Base-by-base conservation (phyloP, 2,888 invertebrate species). In the Caenorhabditis macrosperma region DNA sequence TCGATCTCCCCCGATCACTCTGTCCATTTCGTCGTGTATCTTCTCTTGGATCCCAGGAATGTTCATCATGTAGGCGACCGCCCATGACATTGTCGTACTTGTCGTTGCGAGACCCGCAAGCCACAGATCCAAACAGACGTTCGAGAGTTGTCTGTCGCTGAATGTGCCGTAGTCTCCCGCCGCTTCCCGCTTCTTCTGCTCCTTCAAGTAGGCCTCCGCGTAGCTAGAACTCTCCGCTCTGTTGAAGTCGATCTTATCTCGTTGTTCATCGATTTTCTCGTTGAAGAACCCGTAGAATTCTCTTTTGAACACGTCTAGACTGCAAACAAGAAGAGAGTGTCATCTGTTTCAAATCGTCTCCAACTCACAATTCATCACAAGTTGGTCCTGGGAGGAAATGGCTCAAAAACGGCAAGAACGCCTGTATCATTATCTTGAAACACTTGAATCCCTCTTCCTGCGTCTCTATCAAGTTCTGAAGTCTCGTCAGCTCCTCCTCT, bases 1-100 rank as follows among this genome's bases (percentile, higher is more conserved):
- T 24, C 86, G 41, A 30, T 76, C 78, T 22, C 55, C 46, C 46
- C 81, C 85, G n/a, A 86, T 81, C 0, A 83, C 84, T 17, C 74
- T 64, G 26, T 83, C 78, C 50, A 86, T 35, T 33, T 86, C 86
- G 2, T 61, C 75, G 33, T 86, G 82, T 10, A 86, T 57, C 38
- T 85, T 84, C 15, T 79, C 67, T 61, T 83, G 69, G 22, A 67
- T 64, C 20, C 59, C 64, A 15, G 72, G 72, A 22, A 80, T 22
- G 54, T 81, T 71, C 24, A 81, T 20, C 6, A 68, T n/a, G 26
- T 72, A 81, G 17, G 55, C 64, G n/a, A 81, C 17, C 0, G 68
- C 28, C 81, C 81, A 81, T 9, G 63, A 44, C 0, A 81, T n/a
- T 1, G 81, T 81, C 1, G 48, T 38, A 0, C 66, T 71, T 0